These are phyloP conservation scores for Athene noctua DNA, from an alignment of 2,113 vertebrate species.

Conservation along the genomic window DNA sequence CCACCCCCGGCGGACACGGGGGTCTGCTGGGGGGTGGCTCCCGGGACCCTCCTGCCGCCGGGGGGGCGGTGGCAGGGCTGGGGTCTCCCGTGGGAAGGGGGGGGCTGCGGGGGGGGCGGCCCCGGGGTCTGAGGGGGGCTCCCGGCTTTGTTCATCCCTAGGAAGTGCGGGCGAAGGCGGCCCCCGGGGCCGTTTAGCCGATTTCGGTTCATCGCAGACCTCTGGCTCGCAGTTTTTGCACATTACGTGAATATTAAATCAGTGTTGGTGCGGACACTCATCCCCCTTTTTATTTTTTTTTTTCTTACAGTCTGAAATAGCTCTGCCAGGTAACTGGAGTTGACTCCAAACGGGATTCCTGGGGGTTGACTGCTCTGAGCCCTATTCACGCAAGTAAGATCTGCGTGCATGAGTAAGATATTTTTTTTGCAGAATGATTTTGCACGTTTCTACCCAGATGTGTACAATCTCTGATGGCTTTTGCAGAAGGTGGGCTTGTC, in stretches of 20 bases:
- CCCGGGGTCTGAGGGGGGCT: background rate
- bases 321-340: background rate
- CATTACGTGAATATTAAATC: background rate
- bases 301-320: background rate
- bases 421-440: background rate
- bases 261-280: background rate
- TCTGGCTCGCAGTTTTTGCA: background rate
- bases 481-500: background rate
- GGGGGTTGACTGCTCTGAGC: background rate
- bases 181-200: background rate
- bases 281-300: background rate
- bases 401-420: background rate
- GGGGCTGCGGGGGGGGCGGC: rapidly evolving
- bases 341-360: background rate
- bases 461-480: background rate
- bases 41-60: rapidly evolving
- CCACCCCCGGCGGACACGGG: too few relatives aligned
- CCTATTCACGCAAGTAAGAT: background rate
- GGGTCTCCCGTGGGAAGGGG: rapidly evolving
- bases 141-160: background rate
- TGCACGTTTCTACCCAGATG: background rate
- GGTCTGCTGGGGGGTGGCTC: background rate
- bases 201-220: background rate
- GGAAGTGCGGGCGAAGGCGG: background rate
- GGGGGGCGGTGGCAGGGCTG: background rate